Conservation (phyloP, 2,888 invertebrate genomes). For the Pantelozetes paolii region DNA sequence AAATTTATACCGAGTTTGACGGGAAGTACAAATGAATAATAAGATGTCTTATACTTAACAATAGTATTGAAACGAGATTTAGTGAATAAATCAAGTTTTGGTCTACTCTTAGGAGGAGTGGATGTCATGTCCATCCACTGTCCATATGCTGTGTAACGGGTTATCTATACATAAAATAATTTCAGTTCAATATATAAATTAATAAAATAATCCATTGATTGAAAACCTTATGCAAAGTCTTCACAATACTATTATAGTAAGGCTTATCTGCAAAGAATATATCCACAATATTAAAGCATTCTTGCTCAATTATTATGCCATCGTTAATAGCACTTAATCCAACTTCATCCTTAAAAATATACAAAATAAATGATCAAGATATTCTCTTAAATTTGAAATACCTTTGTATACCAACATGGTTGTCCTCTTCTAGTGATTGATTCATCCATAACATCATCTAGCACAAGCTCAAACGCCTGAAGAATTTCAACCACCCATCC, state of each 20-base stretch:
- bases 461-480: constrained; percentile 77
- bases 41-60: constrained; percentile 22
- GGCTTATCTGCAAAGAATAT: constrained; percentile 69
- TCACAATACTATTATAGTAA: constrained; percentile 71
- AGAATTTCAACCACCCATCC: constrained; percentile 68
- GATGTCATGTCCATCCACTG: neutral
- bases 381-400: neutral
- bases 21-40: constrained; percentile 17
- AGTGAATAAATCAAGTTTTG: neutral
- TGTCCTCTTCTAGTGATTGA: constrained; percentile 75
- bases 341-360: neutral
- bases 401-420: constrained; percentile 74
- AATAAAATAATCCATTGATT: neutral
- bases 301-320: neutral
- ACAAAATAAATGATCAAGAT: neutral
- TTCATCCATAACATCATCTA: constrained; percentile 87
- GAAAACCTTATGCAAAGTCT: constrained; percentile 72
- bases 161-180: no score
- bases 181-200: neutral
- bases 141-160: neutral
- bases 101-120: neutral
- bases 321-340: neutral
- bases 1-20: constrained; percentile 4
- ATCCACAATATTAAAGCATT: constrained; percentile 67
- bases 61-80: neutral